These are phyloP conservation scores for Autographa gamma DNA, from an alignment of 2,888 invertebrate genomes.

Conservation along the genomic window DNA sequence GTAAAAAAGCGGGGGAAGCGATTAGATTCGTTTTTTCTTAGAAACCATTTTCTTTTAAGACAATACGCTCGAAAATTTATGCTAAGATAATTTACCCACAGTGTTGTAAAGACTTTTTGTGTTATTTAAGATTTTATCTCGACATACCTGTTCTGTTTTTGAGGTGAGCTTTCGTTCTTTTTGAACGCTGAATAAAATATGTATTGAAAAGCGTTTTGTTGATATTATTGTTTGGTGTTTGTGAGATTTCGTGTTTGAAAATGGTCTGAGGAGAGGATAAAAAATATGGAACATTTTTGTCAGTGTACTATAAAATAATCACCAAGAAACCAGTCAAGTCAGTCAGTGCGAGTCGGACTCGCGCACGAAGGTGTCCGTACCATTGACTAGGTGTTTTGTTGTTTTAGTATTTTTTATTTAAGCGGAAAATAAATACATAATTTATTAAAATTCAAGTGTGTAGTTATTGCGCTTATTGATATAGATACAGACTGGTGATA, in stretches of 20 bases:
- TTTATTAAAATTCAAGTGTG: too few relatives aligned
- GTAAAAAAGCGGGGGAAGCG: slow-evolving; percentile 19
- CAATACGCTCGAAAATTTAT: slow-evolving; percentile 49
- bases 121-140: not conserved
- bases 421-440: too few relatives aligned
- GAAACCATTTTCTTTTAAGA: slow-evolving; percentile 45
- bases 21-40: slow-evolving; percentile 37
- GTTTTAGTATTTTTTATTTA: too few relatives aligned
- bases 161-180: not conserved
- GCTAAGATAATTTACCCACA: slow-evolving; percentile 47
- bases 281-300: too few relatives aligned
- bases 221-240: not conserved
- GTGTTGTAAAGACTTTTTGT: slow-evolving; percentile 32
- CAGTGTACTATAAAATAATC: too few relatives aligned
- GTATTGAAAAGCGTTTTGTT: not conserved
- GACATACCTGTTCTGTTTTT: not conserved
- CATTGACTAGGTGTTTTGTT: too few relatives aligned
- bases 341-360: too few relatives aligned
- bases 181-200: not conserved
- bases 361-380: too few relatives aligned
- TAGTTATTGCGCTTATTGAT: too few relatives aligned
- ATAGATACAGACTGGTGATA: too few relatives aligned
- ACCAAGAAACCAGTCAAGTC: too few relatives aligned
- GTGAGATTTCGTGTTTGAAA: not conserved
- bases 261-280: too few relatives aligned